A percentile compares a stretch with the other conserved stretches of the same genome.
Conservation (phyloP, 2,113 vertebrate genomes). For the Athene cunicularia region DNA sequence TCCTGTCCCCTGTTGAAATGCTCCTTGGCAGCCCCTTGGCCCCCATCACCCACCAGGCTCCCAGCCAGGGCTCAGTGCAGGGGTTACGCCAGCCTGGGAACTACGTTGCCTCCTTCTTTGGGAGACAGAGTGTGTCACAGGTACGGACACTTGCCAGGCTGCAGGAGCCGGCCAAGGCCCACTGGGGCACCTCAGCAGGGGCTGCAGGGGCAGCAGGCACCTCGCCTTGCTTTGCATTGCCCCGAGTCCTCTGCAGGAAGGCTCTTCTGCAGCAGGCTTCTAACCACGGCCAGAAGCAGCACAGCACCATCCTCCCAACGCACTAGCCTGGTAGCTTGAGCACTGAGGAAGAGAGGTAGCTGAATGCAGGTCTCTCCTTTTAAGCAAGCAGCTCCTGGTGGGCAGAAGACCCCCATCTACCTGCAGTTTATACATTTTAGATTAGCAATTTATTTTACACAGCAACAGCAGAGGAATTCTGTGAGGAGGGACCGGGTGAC, state of each 20-base stretch:
- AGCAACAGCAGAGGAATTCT: not conserved
- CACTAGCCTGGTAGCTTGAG: not conserved
- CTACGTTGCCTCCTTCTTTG: accelerated
- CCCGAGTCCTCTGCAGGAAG: not conserved
- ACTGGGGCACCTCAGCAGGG: not conserved
- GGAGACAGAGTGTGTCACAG: not conserved
- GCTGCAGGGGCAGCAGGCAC: not conserved
- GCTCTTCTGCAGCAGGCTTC: not conserved
- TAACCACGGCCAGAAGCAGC: accelerated
- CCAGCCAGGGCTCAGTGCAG: not conserved
- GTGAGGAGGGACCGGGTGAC: not conserved
- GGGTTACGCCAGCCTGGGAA: not conserved
- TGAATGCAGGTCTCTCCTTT: not conserved
- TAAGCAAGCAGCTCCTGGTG: not conserved
- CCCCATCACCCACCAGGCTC: not conserved
- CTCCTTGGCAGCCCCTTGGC: not conserved
- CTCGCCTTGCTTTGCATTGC: not conserved
- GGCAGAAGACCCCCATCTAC: not conserved
- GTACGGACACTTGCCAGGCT: accelerated
- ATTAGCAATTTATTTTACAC: not conserved
- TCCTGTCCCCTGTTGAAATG: not conserved
- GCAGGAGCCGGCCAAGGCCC: accelerated
- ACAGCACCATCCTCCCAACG: accelerated
- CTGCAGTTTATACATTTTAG: not conserved
- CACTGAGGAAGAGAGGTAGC: not conserved